Evolutionary conservation across 2,113 vertebrate species (phyloP).

Genomic region (Zootoca vivipara): DNA sequence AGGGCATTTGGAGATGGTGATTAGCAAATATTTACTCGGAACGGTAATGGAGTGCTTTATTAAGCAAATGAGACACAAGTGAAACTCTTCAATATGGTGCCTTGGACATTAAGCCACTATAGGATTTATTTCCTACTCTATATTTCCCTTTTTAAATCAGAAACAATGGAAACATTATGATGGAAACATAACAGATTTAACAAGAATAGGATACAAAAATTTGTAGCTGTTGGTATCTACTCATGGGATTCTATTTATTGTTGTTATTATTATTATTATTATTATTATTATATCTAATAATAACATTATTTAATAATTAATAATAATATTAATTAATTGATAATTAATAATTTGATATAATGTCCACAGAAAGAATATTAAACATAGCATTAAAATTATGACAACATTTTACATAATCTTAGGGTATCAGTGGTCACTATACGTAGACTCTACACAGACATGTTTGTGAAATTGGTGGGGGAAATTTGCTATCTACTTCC

Average conservation of each 20-base stretch:
- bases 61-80: slow-evolving; percentile 10
- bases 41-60: not conserved
- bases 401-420: no score
- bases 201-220: not conserved
- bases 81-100: not conserved
- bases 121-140: not conserved
- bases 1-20: not conserved
- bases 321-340: no score
- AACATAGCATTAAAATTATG: no score
- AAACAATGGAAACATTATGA: not conserved
- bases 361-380: no score
- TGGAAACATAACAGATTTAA: not conserved
- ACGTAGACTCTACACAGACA: no score
- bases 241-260: not conserved
- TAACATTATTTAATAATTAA: no score
- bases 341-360: no score
- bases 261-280: no score
- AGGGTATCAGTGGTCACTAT: no score
- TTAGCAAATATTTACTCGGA: slow-evolving; percentile 39
- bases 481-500: no score
- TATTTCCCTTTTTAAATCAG: not conserved
- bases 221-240: not conserved
- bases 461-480: no score
- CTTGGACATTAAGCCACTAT: not conserved
- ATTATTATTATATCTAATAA: no score